Conservation (phyloP, 1,140 invertebrate genomes). For the Drosophila bocki region DNA sequence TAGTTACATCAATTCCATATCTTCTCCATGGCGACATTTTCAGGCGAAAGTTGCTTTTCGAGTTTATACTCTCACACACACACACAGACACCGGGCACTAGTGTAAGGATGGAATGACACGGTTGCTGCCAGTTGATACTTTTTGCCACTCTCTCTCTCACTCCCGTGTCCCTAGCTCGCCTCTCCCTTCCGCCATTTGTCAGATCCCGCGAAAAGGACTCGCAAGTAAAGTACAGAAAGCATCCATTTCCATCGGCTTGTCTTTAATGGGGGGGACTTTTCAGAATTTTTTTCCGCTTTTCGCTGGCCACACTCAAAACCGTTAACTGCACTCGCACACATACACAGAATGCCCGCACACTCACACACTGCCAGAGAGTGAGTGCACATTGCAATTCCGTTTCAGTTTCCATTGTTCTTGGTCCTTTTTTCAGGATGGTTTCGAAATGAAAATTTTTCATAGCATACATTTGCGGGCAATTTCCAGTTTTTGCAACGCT, state of each 20-base stretch:
- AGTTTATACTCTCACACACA: slow-evolving; percentile 39
- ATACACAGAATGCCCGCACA: neutral
- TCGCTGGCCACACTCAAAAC: slow-evolving; percentile 31
- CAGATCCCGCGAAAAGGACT: slow-evolving; percentile 1
- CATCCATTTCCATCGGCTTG: slow-evolving; percentile 33
- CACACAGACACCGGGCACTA: slow-evolving; percentile 2
- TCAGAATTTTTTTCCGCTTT: slow-evolving; percentile 25
- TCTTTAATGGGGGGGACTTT: slow-evolving; percentile 40
- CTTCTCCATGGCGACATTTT: slow-evolving; percentile 49
- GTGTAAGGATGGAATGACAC: slow-evolving; percentile 8
- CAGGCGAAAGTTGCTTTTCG: slow-evolving; percentile 51
- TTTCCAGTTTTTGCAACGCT: slow-evolving; percentile 42
- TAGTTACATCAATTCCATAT: slow-evolving; percentile 38
- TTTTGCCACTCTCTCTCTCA: slow-evolving; percentile 11
- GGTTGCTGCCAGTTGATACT: slow-evolving; percentile 41
- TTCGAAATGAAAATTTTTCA: slow-evolving; percentile 48
- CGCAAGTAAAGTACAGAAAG: slow-evolving; percentile 5
- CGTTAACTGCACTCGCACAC: slow-evolving; percentile 16
- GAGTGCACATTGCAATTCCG: slow-evolving; percentile 37
- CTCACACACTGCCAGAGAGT: neutral
- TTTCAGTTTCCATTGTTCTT: slow-evolving; percentile 28
- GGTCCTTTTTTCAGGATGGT: slow-evolving; percentile 7
- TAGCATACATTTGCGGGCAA: slow-evolving; percentile 61
- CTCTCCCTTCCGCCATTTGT: slow-evolving; percentile 8
- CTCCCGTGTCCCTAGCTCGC: neutral